Percentiles rank a stretch among this genome's conserved stretches.
Conservation (phyloP, 2,797 vertebrate genomes). For the Lutjanus argentimaculatus region DNA sequence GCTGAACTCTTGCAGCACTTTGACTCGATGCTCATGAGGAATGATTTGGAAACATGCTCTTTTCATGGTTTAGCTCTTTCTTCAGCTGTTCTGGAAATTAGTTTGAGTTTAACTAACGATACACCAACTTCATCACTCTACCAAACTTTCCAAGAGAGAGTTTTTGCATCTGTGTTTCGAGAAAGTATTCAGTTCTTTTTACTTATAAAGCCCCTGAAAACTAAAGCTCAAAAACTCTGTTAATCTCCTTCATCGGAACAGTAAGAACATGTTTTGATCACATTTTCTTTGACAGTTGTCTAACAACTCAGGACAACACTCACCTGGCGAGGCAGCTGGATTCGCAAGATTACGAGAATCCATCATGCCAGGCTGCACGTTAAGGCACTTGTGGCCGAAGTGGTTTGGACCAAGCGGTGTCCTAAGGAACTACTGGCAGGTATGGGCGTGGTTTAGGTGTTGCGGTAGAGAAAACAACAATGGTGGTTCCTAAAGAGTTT, state of each 20-base stretch:
- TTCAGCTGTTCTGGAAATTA: constrained; percentile 18
- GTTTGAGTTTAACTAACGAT: constrained; percentile 3
- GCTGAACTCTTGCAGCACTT: constrained; percentile 29
- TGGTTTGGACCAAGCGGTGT: too few species aligned
- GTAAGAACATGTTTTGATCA: neutral
- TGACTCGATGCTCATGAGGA: constrained; percentile 20
- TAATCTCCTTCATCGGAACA: neutral
- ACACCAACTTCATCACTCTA: constrained; percentile 9
- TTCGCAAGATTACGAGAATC: too few species aligned
- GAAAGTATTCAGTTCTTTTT: neutral
- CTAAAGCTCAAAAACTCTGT: neutral
- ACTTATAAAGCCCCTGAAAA: neutral
- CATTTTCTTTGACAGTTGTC: neutral
- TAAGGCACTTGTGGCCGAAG: too few species aligned
- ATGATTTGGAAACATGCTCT: constrained; percentile 12
- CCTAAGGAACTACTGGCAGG: too few species aligned
- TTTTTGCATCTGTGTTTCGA: neutral
- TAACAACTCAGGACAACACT: too few species aligned
- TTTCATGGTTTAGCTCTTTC: constrained; percentile 23
- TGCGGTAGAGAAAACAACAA: too few species aligned
- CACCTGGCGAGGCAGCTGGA: too few species aligned
- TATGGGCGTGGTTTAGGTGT: too few species aligned
- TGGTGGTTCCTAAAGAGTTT: too few species aligned
- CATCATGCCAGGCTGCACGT: too few species aligned
- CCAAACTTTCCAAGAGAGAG: neutral